A percentile compares a stretch with the other conserved stretches of the same genome.
These are phyloP conservation scores for Lepidocolaptes lacrymiger DNA, from an alignment of 2,797 vertebrate species.

Conservation along the genomic window DNA sequence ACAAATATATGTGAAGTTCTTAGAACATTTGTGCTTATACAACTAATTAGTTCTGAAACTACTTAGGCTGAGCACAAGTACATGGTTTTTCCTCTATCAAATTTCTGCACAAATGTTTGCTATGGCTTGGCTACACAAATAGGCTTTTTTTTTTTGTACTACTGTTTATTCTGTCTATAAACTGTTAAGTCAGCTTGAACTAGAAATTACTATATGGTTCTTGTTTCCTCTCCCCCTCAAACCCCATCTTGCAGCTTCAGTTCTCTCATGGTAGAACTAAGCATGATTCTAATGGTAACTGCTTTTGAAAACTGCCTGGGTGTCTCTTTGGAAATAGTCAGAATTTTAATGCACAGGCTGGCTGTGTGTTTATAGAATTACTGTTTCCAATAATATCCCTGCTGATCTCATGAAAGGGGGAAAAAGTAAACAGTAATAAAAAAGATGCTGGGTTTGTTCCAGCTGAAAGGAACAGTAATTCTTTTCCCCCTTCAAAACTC, in stretches of 20 bases:
- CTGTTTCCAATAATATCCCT: conserved; percentile 54
- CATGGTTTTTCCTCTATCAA: not conserved
- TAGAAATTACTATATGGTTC: not conserved
- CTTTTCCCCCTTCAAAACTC: not conserved
- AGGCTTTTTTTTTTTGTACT: not conserved
- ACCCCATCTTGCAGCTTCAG: not conserved
- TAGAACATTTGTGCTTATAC: not conserved
- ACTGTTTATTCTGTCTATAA: not conserved
- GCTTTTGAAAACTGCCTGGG: conserved; percentile 12
- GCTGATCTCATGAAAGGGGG: conserved; percentile 43
- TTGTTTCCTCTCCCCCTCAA: not conserved
- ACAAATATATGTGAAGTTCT: not conserved
- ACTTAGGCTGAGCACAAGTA: not conserved
- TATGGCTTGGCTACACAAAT: not conserved
- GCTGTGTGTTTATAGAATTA: conserved; percentile 45
- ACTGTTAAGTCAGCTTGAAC: not conserved
- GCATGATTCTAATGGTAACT: not conserved
- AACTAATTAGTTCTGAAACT: not conserved
- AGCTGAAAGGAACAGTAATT: not conserved
- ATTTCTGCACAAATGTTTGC: not conserved
- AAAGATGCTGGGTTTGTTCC: conserved; percentile 43
- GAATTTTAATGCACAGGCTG: conserved; percentile 51
- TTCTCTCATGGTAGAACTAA: not conserved
- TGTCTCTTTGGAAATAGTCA: conserved; percentile 47
- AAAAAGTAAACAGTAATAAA: conserved; percentile 42